Percentiles rank a stretch among this genome's conserved stretches.
These are phyloP conservation scores for Cylas formicarius DNA, from an alignment of 1,140 invertebrate species.

Conservation along the genomic window DNA sequence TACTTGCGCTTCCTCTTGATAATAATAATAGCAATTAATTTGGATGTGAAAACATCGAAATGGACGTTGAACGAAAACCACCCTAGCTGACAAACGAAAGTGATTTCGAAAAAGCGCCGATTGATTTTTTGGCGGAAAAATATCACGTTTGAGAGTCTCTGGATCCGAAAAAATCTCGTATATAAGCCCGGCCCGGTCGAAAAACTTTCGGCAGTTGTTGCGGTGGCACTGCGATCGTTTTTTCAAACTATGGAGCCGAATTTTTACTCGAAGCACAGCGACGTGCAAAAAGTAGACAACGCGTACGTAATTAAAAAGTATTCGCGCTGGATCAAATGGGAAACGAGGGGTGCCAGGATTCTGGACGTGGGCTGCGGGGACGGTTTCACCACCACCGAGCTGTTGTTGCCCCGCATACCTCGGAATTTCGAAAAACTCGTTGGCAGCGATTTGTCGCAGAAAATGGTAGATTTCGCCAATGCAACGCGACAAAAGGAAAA, in stretches of 20 bases:
- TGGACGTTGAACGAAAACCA: too few relatives aligned
- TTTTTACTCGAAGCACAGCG: constrained; percentile 56
- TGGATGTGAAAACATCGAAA: too few relatives aligned
- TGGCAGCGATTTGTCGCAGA: constrained; percentile 61
- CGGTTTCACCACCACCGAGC: constrained; percentile 60
- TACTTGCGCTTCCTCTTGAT: too few relatives aligned
- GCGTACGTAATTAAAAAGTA: constrained; percentile 59
- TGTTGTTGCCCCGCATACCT: constrained; percentile 61
- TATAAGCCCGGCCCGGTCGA: neutral
- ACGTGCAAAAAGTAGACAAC: constrained; percentile 60
- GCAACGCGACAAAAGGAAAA: constrained; percentile 42
- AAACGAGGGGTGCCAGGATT: constrained; percentile 47
- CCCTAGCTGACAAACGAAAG: too few relatives aligned
- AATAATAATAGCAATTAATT: too few relatives aligned
- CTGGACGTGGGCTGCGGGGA: constrained; percentile 76
- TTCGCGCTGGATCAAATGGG: constrained; percentile 51
- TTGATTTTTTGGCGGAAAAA: too few relatives aligned
- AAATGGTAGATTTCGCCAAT: constrained; percentile 63
- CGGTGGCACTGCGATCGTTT: too few relatives aligned
- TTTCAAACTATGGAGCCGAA: too few relatives aligned
- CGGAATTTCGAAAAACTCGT: constrained; percentile 43
- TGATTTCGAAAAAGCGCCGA: too few relatives aligned
- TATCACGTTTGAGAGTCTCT: too few relatives aligned
- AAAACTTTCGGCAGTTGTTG: neutral
- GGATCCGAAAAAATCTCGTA: constrained; percentile 1